phyloP scores from a whole-genome alignment of 2,888 invertebrate genomes.

The Tineola bisselliella region DNA sequence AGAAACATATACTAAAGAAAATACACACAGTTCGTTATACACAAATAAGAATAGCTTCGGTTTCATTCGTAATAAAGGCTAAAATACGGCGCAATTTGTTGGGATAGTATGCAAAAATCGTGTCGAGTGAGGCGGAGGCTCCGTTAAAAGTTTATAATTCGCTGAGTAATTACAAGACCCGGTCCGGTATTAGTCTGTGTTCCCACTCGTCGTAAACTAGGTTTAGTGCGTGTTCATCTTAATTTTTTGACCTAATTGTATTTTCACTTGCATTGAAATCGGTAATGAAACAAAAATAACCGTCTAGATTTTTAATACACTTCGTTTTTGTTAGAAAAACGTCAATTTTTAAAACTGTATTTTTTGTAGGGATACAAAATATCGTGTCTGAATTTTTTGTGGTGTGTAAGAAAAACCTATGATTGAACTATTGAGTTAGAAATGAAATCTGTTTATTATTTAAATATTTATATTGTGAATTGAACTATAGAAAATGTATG shows the following conservation, averaged over 20 bases:
- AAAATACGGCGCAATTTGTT: not conserved
- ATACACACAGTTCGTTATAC: not conserved
- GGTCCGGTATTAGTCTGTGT: slow-evolving; percentile 4
- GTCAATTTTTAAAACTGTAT: too few species aligned
- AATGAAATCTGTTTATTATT: too few species aligned
- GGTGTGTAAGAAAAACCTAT: too few species aligned
- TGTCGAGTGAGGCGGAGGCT: not conserved
- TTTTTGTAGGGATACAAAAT: too few species aligned
- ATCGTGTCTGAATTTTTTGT: too few species aligned
- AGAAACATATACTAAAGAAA: not conserved
- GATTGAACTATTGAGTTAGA: too few species aligned
- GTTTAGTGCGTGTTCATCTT: not conserved
- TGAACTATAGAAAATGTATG: too few species aligned
- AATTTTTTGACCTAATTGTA: not conserved
- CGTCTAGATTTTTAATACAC: too few species aligned
- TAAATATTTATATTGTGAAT: too few species aligned
- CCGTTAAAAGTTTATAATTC: slow-evolving; percentile 12
- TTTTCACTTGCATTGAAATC: too few species aligned
- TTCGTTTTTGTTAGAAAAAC: too few species aligned
- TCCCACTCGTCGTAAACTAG: not conserved
- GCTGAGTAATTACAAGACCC: slow-evolving; percentile 12
- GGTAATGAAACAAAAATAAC: too few species aligned
- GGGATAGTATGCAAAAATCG: not conserved
- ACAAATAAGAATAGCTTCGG: not conserved
- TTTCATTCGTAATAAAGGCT: not conserved